A percentile compares a stretch with the other conserved stretches of the same genome.
Conservation (phyloP, 2,113 vertebrate genomes). For the Phylloscopus trochiloides region DNA sequence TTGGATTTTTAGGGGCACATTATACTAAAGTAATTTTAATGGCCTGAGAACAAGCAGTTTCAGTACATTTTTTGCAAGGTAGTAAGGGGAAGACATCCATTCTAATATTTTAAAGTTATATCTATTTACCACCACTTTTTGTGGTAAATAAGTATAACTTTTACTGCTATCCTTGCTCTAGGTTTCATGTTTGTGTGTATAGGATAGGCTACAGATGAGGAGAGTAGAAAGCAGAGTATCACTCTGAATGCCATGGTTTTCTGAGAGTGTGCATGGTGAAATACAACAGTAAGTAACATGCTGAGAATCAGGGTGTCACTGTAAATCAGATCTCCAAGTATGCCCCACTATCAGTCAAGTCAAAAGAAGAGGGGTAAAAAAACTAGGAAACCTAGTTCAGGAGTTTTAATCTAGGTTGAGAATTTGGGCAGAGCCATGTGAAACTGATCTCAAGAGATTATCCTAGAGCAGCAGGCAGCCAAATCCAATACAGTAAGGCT, state of each 20-base stretch:
- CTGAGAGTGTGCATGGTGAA: neutral
- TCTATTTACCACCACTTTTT: neutral
- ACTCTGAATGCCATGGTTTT: neutral
- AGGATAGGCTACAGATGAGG: neutral
- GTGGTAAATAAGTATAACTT: neutral
- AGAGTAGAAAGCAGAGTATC: neutral
- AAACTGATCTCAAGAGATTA: neutral
- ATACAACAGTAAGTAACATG: neutral
- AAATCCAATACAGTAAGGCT: neutral
- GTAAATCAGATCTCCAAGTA: neutral
- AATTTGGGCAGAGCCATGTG: neutral
- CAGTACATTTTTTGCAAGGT: neutral
- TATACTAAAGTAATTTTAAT: neutral
- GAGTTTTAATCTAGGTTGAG: neutral
- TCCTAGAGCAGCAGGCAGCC: neutral
- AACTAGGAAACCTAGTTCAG: neutral
- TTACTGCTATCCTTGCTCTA: neutral
- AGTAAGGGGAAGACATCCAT: neutral
- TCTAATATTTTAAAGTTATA: neutral
- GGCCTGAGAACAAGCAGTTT: neutral
- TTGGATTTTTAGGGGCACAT: neutral
- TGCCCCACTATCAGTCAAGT: fast-evolving
- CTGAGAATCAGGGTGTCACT: neutral
- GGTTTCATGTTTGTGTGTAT: neutral
- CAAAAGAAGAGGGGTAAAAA: neutral